Evolutionary conservation across 2,113 vertebrate genomes (phyloP), one percentile per base, ranked within the genome.

Genomic region (Steatornis caripensis): DNA sequence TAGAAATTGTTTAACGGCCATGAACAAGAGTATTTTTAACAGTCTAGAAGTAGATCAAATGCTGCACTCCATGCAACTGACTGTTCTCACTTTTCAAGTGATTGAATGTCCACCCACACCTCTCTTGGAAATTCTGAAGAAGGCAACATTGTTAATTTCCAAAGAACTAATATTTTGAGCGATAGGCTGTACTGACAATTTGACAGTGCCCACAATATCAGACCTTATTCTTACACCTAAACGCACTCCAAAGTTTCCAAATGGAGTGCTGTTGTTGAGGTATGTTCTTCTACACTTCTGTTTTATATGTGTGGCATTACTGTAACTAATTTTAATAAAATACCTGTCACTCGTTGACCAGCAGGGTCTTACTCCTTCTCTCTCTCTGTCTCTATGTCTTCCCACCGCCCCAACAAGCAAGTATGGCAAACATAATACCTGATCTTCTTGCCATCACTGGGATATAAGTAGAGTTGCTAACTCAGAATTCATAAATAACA

Each of bases 31-130:
- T 87, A 87, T 93, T 96, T 96, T 94, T 84, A 94, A 91, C 55
- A 32, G 57, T 87, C 95, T 89, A 92, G 85, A 96, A 95, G 94
- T 87, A 96, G 93, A 93, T 69, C 58, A 93, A 93, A 96, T 79
- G 65, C 81, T 89, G 57, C n/a, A 24, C 84, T 68, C 46, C 39
- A 55, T 84, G 85, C 39, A 87, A 69, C 41, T 1, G 27, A 89
- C 66, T 91, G 57, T 94, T 96, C 87, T 94, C 36, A 60, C 53
- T 93, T 94, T 87, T 65, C 57, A 68, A 96, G 70, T 94, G 70
- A 75, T 55, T 93, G 70, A 72, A 78, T 32, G 87, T 94, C 93
- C 74, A 48, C 91, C 93, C 77, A 93, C 84, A 84, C 27, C 20
- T 86, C 85, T 71, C 24, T 94, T 91, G 77, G 70, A 93, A 82